Base-by-base conservation (phyloP, 2,888 invertebrate genomes). In the Microctonus hyperodae region DNA sequence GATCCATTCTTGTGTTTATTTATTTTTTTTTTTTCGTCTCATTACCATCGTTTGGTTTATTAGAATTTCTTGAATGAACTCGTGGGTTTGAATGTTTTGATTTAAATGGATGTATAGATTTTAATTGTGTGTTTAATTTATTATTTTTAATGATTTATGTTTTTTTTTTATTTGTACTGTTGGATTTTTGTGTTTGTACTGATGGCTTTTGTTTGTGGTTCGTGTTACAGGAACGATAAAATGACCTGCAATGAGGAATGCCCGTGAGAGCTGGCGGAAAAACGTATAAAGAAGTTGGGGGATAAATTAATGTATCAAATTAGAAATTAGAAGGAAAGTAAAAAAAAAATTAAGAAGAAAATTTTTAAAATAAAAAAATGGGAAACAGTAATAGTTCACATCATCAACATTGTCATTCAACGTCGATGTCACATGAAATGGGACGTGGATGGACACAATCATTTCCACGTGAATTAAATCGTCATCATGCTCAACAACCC, bases 391-490 rank as follows among this genome's bases (percentile, higher is more conserved):
- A 76, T 55, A 79, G 76, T 70, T 75, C 75, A 59, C 76, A 79
- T 74, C 79, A 76, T 60, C 75, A 76, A 64, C 74, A 75, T 48
- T 72, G 67, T 70, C 68, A 22, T 61, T 68, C 57, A 4, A 60
- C 72, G 40, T 62, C 71, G 65, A 68, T 65, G 35, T 65, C 65
- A 55, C 76, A 76, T 51, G 72, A 77, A 69, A 77, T 72, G 67
- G 77, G 77, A 62, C 76, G 74, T 28, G 80, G 79, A 69, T 81
- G 80, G 80, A 79, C 80, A 62, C 80, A 80, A 60, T 80, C 80
- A 35, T 81, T 80, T 69, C 80, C 79, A 0, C 78, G 80, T 44
- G 80, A 79, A 59, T 71, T 78, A 48, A 68, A 73, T n/a, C 74
- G 76, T 69, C 76, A n/a, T n/a, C n/a, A 78, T 62, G 75, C 76